These are phyloP conservation scores for Zoanthus sansibaricus DNA, from an alignment of 92 coral and sea anemone species.

Conservation along the genomic window DNA sequence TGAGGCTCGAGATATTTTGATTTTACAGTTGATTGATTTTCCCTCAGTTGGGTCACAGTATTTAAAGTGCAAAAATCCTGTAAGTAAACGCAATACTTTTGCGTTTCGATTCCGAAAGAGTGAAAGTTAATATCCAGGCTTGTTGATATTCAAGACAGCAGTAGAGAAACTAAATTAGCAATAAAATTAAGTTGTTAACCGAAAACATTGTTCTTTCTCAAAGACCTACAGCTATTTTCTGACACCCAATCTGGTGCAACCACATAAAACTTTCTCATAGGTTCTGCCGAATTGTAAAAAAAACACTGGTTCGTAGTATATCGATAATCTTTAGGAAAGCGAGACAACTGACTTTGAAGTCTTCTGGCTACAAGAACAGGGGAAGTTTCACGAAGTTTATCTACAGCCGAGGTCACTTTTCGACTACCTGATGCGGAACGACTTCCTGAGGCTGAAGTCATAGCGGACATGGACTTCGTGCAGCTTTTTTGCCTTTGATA, in stretches of 20 bases:
- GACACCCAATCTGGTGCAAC: conserved; percentile 93
- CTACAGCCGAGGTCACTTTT: conserved; percentile 56
- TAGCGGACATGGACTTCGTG: neutral
- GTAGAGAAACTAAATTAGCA: no score
- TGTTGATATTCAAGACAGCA: no score
- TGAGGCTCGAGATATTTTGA: no score
- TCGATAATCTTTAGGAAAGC: conserved; percentile 84
- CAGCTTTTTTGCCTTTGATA: conserved; percentile 23
- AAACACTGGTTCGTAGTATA: conserved; percentile 88
- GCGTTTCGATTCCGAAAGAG: no score
- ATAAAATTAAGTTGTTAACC: conserved; percentile 47
- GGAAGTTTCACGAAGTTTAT: conserved; percentile 69
- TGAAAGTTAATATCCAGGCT: no score
- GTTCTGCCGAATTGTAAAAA: conserved; percentile 76
- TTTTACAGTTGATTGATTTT: no score
- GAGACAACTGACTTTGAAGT: conserved; percentile 77
- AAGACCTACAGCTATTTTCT: conserved; percentile 58
- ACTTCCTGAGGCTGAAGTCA: conserved; percentile 38
- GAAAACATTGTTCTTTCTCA: conserved; percentile 84
- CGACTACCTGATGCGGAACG: conserved; percentile 56
- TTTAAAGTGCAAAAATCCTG: no score
- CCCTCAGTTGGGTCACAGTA: no score
- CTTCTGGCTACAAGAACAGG: conserved; percentile 80
- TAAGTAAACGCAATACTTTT: no score
- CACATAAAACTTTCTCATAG: conserved; percentile 75